A percentile compares a stretch with the other conserved stretches of the same genome.
Conservation (phyloP, 1,140 invertebrate genomes). For the Lucilia cuprina region DNA sequence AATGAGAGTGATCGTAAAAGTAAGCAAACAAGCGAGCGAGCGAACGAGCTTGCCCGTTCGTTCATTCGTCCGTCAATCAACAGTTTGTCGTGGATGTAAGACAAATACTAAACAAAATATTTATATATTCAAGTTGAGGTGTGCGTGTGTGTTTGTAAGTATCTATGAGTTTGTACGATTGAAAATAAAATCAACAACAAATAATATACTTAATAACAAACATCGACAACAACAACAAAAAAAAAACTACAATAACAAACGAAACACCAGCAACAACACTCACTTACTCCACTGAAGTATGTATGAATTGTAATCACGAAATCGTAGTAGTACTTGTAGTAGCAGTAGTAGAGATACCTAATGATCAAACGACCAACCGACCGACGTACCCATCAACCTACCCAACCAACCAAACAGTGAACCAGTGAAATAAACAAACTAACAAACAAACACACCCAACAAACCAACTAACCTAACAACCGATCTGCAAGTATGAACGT, state of each 20-base stretch:
- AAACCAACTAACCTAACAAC: not conserved
- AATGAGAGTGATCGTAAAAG: constrained; percentile 18
- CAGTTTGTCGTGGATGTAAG: not conserved
- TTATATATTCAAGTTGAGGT: too few relatives aligned
- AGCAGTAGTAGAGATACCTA: too few relatives aligned
- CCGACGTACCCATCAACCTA: not conserved
- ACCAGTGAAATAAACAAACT: not conserved
- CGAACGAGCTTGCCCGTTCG: not conserved
- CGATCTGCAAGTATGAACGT: not conserved
- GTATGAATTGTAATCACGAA: too few relatives aligned
- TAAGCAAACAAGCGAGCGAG: not conserved
- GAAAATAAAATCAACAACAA: too few relatives aligned
- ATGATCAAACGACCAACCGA: not conserved
- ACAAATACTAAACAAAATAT: not conserved
- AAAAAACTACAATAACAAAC: not conserved
- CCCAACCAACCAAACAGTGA: not conserved
- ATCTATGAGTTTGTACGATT: too few relatives aligned
- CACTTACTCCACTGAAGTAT: too few relatives aligned
- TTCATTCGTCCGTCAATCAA: not conserved
- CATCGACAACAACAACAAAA: too few relatives aligned
- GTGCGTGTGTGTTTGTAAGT: too few relatives aligned
- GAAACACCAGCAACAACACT: too few relatives aligned
- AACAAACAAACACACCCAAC: not conserved
- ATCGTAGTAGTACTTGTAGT: too few relatives aligned
- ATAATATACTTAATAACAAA: too few relatives aligned